phyloP scores from a whole-genome alignment of 2,797 vertebrate genomes.

The Danio choprae region DNA sequence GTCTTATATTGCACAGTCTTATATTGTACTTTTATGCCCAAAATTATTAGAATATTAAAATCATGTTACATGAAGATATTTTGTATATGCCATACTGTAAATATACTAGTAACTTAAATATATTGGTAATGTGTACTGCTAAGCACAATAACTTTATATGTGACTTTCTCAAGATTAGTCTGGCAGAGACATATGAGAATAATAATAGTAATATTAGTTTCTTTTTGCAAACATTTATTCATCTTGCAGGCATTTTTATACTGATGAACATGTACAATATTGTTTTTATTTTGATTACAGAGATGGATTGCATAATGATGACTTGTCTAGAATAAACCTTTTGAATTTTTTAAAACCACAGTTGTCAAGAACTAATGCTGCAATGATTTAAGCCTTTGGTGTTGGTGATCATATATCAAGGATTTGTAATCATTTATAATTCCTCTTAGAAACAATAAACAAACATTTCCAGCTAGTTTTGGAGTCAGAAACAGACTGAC shows the following conservation, averaged over 20 bases:
- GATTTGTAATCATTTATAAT: background rate
- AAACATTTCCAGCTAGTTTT: background rate
- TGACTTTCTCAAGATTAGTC: background rate
- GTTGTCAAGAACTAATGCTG: background rate
- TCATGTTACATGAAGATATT: too few species aligned
- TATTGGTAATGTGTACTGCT: too few species aligned
- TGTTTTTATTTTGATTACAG: constrained; percentile 8
- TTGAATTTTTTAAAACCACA: background rate
- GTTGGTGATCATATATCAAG: background rate
- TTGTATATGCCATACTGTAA: too few species aligned
- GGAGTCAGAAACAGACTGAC: background rate
- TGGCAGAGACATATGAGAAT: background rate
- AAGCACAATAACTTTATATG: too few species aligned
- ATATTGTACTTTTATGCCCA: too few species aligned
- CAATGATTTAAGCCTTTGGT: constrained; percentile 6
- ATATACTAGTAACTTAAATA: too few species aligned
- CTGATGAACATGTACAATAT: background rate
- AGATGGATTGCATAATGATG: constrained; percentile 2
- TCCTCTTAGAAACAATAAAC: background rate
- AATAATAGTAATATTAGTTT: background rate
- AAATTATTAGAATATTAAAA: too few species aligned
- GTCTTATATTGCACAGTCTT: too few species aligned
- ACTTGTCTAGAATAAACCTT: background rate
- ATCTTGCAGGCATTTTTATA: background rate
- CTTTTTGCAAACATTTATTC: constrained; percentile 20